Conservation (phyloP, 2,797 vertebrate genomes). For the Sitta carolinensis region DNA sequence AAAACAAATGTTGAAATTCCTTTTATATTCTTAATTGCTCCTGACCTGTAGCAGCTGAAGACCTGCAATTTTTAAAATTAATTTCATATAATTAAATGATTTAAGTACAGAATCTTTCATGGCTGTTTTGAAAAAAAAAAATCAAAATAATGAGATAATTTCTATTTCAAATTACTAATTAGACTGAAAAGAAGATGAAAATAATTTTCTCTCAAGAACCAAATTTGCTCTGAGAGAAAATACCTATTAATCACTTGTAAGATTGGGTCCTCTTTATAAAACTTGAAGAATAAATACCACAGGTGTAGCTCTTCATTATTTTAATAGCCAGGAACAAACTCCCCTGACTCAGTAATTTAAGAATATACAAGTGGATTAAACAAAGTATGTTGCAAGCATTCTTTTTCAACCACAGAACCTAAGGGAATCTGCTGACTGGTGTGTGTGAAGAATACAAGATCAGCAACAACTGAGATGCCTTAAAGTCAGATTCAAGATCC, state of each 20-base stretch:
- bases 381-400: background rate
- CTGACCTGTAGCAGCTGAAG: background rate
- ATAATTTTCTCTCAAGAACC: constrained; percentile 20
- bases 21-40: background rate
- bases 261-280: background rate
- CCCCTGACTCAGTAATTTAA: background rate
- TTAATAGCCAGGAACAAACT: background rate
- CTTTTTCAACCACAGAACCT: background rate
- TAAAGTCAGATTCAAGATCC: background rate
- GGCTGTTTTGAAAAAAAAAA: background rate
- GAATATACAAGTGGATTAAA: background rate
- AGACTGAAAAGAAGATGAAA: background rate
- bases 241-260: background rate
- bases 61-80: background rate
- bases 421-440: background rate
- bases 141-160: constrained; percentile 20
- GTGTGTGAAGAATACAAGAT: background rate
- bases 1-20: background rate
- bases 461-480: background rate
- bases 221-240: background rate
- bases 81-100: background rate
- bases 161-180: constrained; percentile 26
- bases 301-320: background rate
- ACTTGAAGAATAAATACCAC: background rate
- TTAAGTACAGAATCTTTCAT: background rate